Evolutionary conservation across 2,888 invertebrate species (phyloP).

Genomic region (Ecliptopera silaceata): DNA sequence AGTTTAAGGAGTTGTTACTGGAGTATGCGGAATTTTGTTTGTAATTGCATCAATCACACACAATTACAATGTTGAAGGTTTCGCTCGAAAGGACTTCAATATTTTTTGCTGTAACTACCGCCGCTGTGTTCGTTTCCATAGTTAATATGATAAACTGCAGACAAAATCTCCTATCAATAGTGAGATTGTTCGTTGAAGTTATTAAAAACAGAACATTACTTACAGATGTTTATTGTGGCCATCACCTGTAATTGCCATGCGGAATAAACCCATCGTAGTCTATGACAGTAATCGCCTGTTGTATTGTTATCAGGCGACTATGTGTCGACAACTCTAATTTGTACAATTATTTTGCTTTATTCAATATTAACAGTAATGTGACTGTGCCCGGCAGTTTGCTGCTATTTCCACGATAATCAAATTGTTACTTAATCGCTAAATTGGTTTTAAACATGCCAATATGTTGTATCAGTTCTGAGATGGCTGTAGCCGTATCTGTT

Average conservation of each 20-base stretch:
- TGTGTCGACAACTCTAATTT: slow-evolving; percentile 40
- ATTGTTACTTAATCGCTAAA: slow-evolving; percentile 3
- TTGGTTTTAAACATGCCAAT: neutral
- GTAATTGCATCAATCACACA: slow-evolving; percentile 22
- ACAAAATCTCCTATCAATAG: too few species aligned
- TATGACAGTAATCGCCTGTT: slow-evolving; percentile 31
- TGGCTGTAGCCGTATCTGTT: neutral
- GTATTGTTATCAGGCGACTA: slow-evolving; percentile 34
- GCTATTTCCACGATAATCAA: slow-evolving; percentile 9
- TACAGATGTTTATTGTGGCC: neutral
- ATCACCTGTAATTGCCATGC: slow-evolving; percentile 32
- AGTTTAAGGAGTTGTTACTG: slow-evolving; percentile 40
- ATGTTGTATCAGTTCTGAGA: neutral
- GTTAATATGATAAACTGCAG: too few species aligned
- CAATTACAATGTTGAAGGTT: slow-evolving; percentile 1
- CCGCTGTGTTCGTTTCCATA: too few species aligned
- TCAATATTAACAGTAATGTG: slow-evolving; percentile 41
- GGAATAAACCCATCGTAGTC: slow-evolving; percentile 32
- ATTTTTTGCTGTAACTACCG: too few species aligned
- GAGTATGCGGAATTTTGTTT: slow-evolving; percentile 28
- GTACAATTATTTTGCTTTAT: slow-evolving; percentile 39
- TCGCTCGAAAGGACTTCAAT: neutral
- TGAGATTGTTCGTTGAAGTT: too few species aligned
- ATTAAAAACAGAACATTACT: neutral
- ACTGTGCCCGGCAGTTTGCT: slow-evolving; percentile 21